A percentile compares a stretch with the other conserved stretches of the same genome.
phyloP scores from a whole-genome alignment of 2,888 invertebrate species.

The Sphinx pinastri region DNA sequence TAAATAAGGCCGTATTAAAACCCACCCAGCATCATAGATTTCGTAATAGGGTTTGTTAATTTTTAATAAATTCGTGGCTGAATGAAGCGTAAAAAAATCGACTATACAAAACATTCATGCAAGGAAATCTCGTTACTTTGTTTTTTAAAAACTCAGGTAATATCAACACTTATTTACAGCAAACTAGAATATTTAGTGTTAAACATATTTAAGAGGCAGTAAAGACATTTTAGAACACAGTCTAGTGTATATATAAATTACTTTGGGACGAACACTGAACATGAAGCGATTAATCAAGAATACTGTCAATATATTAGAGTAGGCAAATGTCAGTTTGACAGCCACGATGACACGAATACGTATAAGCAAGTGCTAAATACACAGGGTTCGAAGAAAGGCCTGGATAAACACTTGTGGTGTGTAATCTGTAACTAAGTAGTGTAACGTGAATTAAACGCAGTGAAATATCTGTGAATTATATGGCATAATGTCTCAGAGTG shows the following conservation, averaged over 20 bases:
- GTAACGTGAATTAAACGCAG: no score
- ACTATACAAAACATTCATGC: slow-evolving; percentile 73
- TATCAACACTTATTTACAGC: not conserved
- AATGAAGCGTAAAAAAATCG: slow-evolving; percentile 37
- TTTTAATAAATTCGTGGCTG: not conserved
- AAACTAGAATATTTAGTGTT: not conserved
- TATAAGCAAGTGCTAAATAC: slow-evolving; percentile 32
- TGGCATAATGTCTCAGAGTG: no score
- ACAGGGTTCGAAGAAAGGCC: slow-evolving; percentile 32
- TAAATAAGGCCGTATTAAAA: not conserved
- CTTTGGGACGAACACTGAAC: not conserved
- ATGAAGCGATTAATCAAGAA: not conserved
- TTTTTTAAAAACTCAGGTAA: not conserved
- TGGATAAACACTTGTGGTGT: not conserved
- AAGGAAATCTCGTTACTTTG: slow-evolving; percentile 83
- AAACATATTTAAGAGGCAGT: not conserved
- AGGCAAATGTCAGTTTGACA: not conserved
- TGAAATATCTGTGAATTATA: no score
- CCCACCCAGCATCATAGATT: not conserved
- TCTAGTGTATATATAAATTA: not conserved
- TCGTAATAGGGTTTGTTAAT: not conserved
- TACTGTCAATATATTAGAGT: not conserved
- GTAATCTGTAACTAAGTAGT: not conserved
- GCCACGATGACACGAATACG: not conserved
- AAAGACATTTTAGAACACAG: not conserved